Evolutionary conservation across 2,888 invertebrate species (phyloP), one percentile per base, ranked within the genome.

Genomic region (Lasioglossum morio): DNA sequence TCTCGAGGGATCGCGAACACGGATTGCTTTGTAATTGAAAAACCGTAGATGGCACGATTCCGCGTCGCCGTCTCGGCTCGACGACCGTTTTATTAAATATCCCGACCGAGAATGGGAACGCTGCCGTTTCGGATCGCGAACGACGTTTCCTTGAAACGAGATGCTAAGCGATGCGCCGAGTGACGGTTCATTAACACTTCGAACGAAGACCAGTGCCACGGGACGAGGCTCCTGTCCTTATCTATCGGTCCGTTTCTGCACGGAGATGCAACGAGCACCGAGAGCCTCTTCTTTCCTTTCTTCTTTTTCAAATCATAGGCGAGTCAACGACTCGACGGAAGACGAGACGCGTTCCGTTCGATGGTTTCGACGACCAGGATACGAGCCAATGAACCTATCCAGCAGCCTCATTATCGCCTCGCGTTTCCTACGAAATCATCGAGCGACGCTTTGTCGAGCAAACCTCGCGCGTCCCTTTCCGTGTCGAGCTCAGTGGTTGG

Each of bases 141-240:
- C n/a, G 34, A 40, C 40, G 14, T 84, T 82, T 84, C 77, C 88
- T 84, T 84, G 91, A 91, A 89, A 84, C 84, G 66, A 80, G 90
- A 89, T 90, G 88, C 89, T 92, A 92, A 92, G 91, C 92, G 93
- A 93, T 91, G 90, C 90, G 91, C 82, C 90, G 93, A 92, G 91
- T 92, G 92, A 93, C 92, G 92, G 91, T 93, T 93, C 93, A 92
- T 93, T 93, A 93, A 92, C 92, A 91, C 92, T 82, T 87, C 80
- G 69, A 84, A 37, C 23, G 73, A 37, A 73, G 73, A 73, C 37
- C 72, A 78, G 57, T 34, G 77, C 57, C 66, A 53, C 27, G 27
- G 14, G 72, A 37, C 60, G 43, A 30, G 53, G 27, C 48, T 48
- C 27, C 43, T 14, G 19, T 57, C 60, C 57, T 34, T 48, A 27